Evolutionary conservation across 2,888 invertebrate genomes (phyloP).

Genomic region (Lycaena phlaeas): DNA sequence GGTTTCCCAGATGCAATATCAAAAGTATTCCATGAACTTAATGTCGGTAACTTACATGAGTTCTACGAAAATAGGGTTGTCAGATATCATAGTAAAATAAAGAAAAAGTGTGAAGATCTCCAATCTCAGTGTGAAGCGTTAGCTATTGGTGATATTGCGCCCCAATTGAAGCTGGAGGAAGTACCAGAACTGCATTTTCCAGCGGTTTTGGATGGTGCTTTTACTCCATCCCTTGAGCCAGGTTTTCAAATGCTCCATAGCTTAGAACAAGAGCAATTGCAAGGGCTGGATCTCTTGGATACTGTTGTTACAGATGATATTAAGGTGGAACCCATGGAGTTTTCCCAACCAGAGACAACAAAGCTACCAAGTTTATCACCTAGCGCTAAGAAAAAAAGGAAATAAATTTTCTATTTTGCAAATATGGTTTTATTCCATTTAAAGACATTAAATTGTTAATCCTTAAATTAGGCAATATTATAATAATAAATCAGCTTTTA

Average conservation of each 20-base stretch:
- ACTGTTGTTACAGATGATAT: conserved; percentile 51
- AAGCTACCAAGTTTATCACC: conserved; percentile 49
- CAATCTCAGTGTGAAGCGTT: conserved; percentile 42
- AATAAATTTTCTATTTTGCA: conserved; percentile 29
- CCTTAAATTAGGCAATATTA: too few relatives aligned
- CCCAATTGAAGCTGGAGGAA: conserved; percentile 57
- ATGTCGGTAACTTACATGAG: conserved; percentile 53
- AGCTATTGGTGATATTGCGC: conserved; percentile 46
- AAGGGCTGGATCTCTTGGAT: conserved; percentile 56
- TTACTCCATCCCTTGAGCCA: conserved; percentile 74
- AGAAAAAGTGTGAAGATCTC: conserved; percentile 42
- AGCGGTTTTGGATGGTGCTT: conserved; percentile 60
- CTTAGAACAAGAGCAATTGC: conserved; percentile 73
- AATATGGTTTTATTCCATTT: conserved; percentile 11
- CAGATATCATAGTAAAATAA: conserved; percentile 48
- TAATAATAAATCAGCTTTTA: too few relatives aligned
- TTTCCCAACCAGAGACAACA: conserved; percentile 45
- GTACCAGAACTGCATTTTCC: conserved; percentile 71
- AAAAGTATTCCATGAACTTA: conserved; percentile 60
- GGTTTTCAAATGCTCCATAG: conserved; percentile 78
- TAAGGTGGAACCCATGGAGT: conserved; percentile 58
- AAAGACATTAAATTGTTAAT: neutral
- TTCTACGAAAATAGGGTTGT: conserved; percentile 58
- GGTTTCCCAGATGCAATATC: conserved; percentile 60
- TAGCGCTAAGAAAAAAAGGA: conserved; percentile 57